Conservation (phyloP, 2,113 vertebrate species). For the Cygnus atratus region DNA sequence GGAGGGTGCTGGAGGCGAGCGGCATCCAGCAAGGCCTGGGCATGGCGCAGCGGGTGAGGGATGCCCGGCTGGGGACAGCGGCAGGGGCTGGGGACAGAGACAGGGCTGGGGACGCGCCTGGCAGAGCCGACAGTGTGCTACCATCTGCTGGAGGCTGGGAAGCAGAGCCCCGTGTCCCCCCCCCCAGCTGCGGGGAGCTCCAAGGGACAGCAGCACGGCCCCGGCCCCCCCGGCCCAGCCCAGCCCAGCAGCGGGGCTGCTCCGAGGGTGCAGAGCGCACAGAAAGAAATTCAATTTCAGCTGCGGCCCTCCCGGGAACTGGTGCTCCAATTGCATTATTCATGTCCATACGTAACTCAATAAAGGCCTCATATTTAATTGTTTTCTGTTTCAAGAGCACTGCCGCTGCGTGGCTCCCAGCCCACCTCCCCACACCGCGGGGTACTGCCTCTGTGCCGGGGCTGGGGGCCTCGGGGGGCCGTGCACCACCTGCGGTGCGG, state of each 20-base stretch:
- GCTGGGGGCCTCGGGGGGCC: no score
- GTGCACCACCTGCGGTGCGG: not conserved
- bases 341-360: not conserved
- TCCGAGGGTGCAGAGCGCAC: not conserved
- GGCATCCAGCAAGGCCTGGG: no score
- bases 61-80: not conserved
- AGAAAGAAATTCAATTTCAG: not conserved
- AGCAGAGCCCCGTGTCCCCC: not conserved
- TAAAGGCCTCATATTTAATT: not conserved
- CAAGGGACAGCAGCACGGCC: no score
- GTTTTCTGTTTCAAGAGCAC: not conserved
- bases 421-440: not conserved
- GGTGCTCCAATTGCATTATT: not conserved
- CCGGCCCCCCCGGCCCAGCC: not conserved
- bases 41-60: fast-evolving
- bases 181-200: not conserved
- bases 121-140: not conserved
- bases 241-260: fast-evolving
- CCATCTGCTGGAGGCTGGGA: constrained; percentile 45
- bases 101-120: not conserved
- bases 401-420: not conserved
- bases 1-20: not conserved
- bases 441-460: not conserved
- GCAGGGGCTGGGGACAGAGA: not conserved
- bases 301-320: not conserved